Percentiles rank a stretch among this genome's conserved stretches.
phyloP scores from a whole-genome alignment of 2,888 invertebrate species.

The Oscheius myriophilus region DNA sequence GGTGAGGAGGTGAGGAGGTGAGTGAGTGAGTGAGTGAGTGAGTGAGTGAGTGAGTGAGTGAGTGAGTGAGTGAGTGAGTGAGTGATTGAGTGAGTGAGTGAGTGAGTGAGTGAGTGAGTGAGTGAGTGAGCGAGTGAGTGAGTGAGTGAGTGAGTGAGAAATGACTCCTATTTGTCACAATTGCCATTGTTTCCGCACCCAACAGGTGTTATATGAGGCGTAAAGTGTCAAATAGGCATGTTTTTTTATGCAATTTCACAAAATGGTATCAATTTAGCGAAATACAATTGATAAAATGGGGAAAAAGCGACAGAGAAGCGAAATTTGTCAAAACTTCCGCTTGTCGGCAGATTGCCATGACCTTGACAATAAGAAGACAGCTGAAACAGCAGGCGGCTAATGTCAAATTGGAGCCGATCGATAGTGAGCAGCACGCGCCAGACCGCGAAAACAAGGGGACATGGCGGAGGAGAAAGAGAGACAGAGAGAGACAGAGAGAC shows the following conservation, averaged over 20 bases:
- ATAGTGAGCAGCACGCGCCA: conserved; percentile 20
- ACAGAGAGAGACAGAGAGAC: background rate
- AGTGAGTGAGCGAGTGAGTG: background rate
- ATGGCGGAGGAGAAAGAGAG: background rate
- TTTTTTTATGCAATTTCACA: too few species aligned
- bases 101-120: background rate
- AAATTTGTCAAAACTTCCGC: too few species aligned
- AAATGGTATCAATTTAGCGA: too few species aligned
- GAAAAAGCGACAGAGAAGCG: background rate
- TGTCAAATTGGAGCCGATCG: conserved; percentile 25
- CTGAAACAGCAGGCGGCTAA: conserved; percentile 7
- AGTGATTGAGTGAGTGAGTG: background rate
- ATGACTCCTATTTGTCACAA: too few species aligned
- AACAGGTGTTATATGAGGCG: too few species aligned
- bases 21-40: background rate
- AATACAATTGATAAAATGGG: too few species aligned
- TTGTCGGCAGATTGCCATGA: too few species aligned
- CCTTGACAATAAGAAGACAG: too few species aligned
- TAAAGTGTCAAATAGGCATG: too few species aligned
- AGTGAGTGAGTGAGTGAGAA: background rate
- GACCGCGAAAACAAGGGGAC: conserved; percentile 10
- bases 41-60: background rate
- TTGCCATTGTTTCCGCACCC: too few species aligned
- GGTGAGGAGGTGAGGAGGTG: background rate
- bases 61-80: background rate